A percentile compares a stretch with the other conserved stretches of the same genome.
Evolutionary conservation across 2,888 invertebrate species (phyloP).

Genomic region (Oscheius sp.): DNA sequence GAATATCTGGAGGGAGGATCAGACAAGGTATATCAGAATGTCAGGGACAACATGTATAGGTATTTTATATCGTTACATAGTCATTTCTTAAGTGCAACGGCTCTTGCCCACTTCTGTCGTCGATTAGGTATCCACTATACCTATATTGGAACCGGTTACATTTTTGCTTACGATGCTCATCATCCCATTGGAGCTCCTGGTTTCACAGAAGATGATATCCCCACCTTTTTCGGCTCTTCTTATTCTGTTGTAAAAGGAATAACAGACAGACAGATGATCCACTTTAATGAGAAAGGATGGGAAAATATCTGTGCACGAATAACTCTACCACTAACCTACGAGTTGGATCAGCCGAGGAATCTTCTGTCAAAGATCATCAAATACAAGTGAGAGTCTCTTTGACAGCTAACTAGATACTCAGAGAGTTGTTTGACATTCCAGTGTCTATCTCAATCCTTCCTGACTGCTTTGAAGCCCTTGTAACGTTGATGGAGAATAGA

Average conservation of each 20-base stretch:
- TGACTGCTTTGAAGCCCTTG: constrained; percentile 64
- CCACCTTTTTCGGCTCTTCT: constrained; percentile 68
- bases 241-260: constrained; percentile 69
- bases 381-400: constrained; percentile 47
- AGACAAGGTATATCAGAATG: constrained; percentile 63
- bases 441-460: constrained; percentile 68
- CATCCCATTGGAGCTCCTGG: constrained; percentile 62
- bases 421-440: constrained; percentile 68
- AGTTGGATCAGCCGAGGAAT: constrained; percentile 63
- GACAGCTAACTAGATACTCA: constrained; percentile 9
- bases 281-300: constrained; percentile 51
- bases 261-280: constrained; percentile 62
- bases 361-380: constrained; percentile 65
- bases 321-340: constrained; percentile 65
- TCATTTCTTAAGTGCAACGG: constrained; percentile 48
- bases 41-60: constrained; percentile 68
- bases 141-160: constrained; percentile 69
- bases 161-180: constrained; percentile 67
- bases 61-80: constrained; percentile 3
- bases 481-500: constrained; percentile 63
- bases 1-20: constrained; percentile 69
- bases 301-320: constrained; percentile 68
- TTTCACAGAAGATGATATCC: constrained; percentile 62
- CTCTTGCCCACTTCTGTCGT: constrained; percentile 60
- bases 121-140: constrained; percentile 65